Conservation (phyloP, 2,113 vertebrate species). For the Protobothrops mucrosquamatus region DNA sequence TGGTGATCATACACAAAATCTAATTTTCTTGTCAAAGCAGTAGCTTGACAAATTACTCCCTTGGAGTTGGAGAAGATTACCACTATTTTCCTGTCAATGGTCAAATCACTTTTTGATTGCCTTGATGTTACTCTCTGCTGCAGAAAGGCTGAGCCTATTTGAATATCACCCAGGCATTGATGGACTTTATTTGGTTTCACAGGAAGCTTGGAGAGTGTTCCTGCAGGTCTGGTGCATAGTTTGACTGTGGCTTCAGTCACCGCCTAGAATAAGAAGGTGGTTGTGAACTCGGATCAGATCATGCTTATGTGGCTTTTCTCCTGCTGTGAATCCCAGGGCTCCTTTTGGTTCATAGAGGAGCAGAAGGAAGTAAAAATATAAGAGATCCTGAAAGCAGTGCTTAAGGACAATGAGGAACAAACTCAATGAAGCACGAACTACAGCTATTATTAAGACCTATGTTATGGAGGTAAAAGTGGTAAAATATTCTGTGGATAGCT, state of each 20-base stretch:
- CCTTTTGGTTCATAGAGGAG: background rate
- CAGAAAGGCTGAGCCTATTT: background rate
- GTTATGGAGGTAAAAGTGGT: background rate
- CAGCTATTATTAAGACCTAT: background rate
- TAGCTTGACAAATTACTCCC: background rate
- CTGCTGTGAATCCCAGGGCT: background rate
- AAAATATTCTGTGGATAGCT: background rate
- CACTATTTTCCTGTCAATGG: background rate
- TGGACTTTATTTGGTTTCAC: background rate
- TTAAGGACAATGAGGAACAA: background rate
- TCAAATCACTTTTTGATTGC: background rate
- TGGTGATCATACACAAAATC: background rate
- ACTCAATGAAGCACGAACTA: background rate
- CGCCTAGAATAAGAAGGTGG: background rate
- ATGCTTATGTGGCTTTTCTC: background rate
- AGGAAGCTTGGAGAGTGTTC: background rate
- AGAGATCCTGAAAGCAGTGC: background rate
- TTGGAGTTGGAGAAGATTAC: background rate
- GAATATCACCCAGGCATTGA: background rate
- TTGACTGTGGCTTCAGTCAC: background rate
- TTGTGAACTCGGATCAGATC: background rate
- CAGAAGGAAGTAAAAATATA: background rate
- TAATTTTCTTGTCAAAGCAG: background rate
- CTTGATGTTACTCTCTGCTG: background rate
- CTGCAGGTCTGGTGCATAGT: background rate